Conservation (phyloP, 2,888 invertebrate species). For the Netelia fuscicornis region DNA sequence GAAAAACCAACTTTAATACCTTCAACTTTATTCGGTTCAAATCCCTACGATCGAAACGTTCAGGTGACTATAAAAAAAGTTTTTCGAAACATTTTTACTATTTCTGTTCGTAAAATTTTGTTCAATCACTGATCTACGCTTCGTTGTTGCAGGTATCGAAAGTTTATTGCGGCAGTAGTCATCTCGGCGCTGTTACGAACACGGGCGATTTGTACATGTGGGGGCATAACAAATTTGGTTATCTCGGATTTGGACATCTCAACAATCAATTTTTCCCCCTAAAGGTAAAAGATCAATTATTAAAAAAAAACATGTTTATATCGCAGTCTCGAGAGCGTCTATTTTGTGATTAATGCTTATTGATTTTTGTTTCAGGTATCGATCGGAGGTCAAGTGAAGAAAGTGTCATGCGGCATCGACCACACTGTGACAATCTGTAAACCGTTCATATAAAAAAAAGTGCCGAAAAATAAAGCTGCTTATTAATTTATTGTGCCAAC, state of each 20-base stretch:
- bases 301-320: background rate
- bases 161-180: slow-evolving; percentile 90
- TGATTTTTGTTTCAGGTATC: slow-evolving; percentile 85
- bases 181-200: slow-evolving; percentile 93
- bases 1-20: slow-evolving; percentile 91
- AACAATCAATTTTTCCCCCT: slow-evolving; percentile 96
- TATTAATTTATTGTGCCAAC: background rate
- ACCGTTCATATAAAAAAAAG: slow-evolving; percentile 87
- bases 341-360: too few relatives aligned
- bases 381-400: slow-evolving; percentile 91
- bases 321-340: background rate
- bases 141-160: slow-evolving; percentile 82
- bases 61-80: slow-evolving; percentile 71
- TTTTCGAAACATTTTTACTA: background rate
- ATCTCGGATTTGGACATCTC: slow-evolving; percentile 92
- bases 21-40: slow-evolving; percentile 93
- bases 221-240: slow-evolving; percentile 95
- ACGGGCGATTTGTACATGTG: slow-evolving; percentile 95
- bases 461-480: background rate
- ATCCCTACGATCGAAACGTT: slow-evolving; percentile 91
- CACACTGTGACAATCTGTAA: slow-evolving; percentile 92
- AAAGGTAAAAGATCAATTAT: slow-evolving; percentile 86
- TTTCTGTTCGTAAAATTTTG: background rate
- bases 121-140: slow-evolving; percentile 2
- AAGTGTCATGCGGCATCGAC: slow-evolving; percentile 94